Conservation (phyloP, 2,888 invertebrate genomes). For the Camptogramma bilineatum region DNA sequence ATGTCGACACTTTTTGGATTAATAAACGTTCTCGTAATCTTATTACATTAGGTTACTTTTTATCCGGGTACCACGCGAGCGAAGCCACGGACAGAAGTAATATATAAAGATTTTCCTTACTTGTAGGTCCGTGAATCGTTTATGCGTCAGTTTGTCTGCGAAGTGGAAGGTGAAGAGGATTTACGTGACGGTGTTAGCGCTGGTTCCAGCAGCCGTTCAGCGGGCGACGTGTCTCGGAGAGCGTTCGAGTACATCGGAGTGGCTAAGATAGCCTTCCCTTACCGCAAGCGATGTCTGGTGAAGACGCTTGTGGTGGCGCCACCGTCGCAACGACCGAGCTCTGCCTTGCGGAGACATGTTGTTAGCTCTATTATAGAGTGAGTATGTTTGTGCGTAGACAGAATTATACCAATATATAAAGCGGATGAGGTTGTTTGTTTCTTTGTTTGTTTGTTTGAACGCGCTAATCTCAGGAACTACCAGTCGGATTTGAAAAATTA, state of each 20-base stretch:
- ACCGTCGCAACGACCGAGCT: constrained; percentile 92
- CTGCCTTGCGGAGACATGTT: constrained; percentile 91
- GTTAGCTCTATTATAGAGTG: constrained; percentile 96
- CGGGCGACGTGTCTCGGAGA: constrained; percentile 66
- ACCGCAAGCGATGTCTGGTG: constrained; percentile 93
- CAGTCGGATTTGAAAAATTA: no score
- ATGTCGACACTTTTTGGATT: no score
- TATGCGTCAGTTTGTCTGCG: constrained; percentile 98
- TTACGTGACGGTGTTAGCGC: constrained; percentile 63
- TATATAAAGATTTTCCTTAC: no score
- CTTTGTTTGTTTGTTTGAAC: no score
- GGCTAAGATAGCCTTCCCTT: constrained; percentile 82
- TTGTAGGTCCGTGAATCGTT: constrained; percentile 96
- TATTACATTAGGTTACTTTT: no score
- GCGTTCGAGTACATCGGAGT: constrained; percentile 76
- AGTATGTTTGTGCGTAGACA: constrained; percentile 12
- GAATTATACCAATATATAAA: no score
- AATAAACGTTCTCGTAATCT: no score
- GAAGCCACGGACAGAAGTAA: no score
- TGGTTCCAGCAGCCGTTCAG: constrained; percentile 44
- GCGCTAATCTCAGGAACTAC: no score
- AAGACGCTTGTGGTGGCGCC: constrained; percentile 92
- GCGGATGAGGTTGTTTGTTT: no score
- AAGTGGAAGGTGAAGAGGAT: constrained; percentile 93
- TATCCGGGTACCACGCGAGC: no score